Evolutionary conservation across 2,888 invertebrate species (phyloP), one percentile per base, ranked within the genome.

Genomic region (Caenorhabditis virilis): DNA sequence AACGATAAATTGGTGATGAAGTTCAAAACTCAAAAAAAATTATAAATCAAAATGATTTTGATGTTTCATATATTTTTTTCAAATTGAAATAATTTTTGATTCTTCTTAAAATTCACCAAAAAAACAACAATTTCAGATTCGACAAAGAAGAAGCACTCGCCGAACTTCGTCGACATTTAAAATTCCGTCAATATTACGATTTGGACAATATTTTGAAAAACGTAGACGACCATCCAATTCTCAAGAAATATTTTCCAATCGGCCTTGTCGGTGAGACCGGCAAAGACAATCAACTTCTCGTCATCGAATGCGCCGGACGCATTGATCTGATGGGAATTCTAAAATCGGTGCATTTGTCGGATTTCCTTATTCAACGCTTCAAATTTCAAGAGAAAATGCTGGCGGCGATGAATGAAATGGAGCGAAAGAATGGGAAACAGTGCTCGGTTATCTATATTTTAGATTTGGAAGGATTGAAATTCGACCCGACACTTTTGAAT

Each of bases 301-400:
- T 78, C 20, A 71, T 74, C 38, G 78, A 78, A 54, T 73, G 75
- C 47, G 78, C 76, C n/a, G 78, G 78, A 5, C 56, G 70, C 42
- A 76, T 76, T 39, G 78, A 78, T 50, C 53, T 76, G 45, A 69
- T 73, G 63, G 78, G 78, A 25, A 74, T 78, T 30, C 60, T 78
- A 20, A 74, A 75, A 45, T 58, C 72, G 2, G 75, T 76, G 1
- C 78, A 75, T 22, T 45, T 70, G 38, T 70, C 72, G 26, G 69
- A 74, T 39, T 78, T 78, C 52, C 56, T 77, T 23, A 64, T 74
- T 38, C 74, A 73, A 50, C 60, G 78, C 18, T 69, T 63, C 63
- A 60, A 72, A 23, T 72, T 76, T 26, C 74, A 77, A 69, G 77
- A 77, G 47, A 61, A 61, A 27, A 72, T 76, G 68, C 46, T 76